Evolutionary conservation across 1,140 invertebrate species (phyloP), one percentile per base, ranked within the genome.

Genomic region (Drosophila insularis): DNA sequence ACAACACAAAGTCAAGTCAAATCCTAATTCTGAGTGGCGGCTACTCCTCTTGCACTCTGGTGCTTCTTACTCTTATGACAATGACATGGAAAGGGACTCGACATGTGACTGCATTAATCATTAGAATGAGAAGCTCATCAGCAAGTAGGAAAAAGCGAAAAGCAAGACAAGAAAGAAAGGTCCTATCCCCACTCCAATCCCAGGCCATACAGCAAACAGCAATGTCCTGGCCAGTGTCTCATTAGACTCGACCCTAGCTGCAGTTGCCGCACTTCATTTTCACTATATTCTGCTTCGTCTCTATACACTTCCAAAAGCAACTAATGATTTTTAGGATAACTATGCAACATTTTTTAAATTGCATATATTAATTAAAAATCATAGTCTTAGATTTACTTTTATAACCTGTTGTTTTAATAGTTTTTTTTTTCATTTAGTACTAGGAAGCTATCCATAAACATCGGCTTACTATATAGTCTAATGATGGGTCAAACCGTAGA

Each of bases 31-130:
- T 79, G 76, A 84, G 72, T 84, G 80, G 81, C 62, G 31, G 71
- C 65, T 53, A 58, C 43, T 59, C 53, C 21, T 40, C 62, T 32
- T 55, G 46, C 59, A 63, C 39, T 27, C 55, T 37, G 31, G 46
- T 75, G 80, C 17, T 72, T 63, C 80, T 27, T 27, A 27, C 80
- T 68, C 72, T 31, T 77, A 63, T 89, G 82, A 87, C 82, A 89
- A 82, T 87, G 84, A 89, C 82, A 86, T 63, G 84, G 54, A 67
- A 71, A 72, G 39, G 58, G 23, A 19, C 21, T 35, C 58, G 71
- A 74, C 74, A 81, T 85, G 81, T 66, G 70, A 78, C 70, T 74
- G 82, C 81, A 87, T 86, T 87, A 86, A 87, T 86, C 78, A 85
- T 69, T 64, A 74, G 54, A 31, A 64, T 50, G n/a, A 50, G 23